Conservation (phyloP, 2,888 invertebrate species). For the Hedychridium roseum region DNA sequence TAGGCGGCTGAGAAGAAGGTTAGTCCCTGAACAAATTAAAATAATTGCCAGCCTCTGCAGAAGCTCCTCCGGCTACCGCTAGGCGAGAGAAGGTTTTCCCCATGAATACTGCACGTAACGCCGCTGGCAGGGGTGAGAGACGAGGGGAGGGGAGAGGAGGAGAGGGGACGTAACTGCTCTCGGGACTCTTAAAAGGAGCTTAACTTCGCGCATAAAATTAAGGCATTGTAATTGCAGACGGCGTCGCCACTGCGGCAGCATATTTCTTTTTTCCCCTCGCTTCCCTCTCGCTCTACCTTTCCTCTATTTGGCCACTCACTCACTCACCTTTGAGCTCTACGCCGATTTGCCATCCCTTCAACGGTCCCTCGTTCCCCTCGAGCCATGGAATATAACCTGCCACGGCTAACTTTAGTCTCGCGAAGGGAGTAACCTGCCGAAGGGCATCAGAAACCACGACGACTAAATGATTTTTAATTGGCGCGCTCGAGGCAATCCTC, state of each 20-base stretch:
- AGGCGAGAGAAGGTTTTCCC: conserved; percentile 26
- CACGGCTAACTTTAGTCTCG: conserved; percentile 49
- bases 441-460: conserved; percentile 12
- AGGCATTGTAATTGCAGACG: conserved; percentile 59
- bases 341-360: conserved; percentile 5
- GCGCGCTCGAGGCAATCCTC: too few relatives aligned
- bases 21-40: conserved; percentile 41
- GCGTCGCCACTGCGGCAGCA: conserved; percentile 36
- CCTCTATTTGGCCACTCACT: not conserved
- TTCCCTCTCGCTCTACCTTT: conserved; percentile 3
- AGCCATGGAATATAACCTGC: conserved; percentile 55
- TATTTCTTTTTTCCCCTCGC: conserved; percentile 21
- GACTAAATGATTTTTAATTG: conserved; percentile 34
- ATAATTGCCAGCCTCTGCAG: conserved; percentile 32
- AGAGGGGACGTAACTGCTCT: not conserved
- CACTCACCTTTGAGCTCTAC: not conserved
- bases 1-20: conserved; percentile 8
- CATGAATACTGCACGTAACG: conserved; percentile 32
- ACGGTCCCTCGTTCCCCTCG: conserved; percentile 5
- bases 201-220: conserved; percentile 63
- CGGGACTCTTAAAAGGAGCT: conserved; percentile 58
- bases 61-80: conserved; percentile 10
- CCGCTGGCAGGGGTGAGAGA: conserved; percentile 27
- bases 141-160: not conserved
- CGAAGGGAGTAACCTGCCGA: conserved; percentile 7